A percentile compares a stretch with the other conserved stretches of the same genome.
These are phyloP conservation scores for Campoplex capitator DNA, from an alignment of 2,888 invertebrate species.

Conservation along the genomic window DNA sequence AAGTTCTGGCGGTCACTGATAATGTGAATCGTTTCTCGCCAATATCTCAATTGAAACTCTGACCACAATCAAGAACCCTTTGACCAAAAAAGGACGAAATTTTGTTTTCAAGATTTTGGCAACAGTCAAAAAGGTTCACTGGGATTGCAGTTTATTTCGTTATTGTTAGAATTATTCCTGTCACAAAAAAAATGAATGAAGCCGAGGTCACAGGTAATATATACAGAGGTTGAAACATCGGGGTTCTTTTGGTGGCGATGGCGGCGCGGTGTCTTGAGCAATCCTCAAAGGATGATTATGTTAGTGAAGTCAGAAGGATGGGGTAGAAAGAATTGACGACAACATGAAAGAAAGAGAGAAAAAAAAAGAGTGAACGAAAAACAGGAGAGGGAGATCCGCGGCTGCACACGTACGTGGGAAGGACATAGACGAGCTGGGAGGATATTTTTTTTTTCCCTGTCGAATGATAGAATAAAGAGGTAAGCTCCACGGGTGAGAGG, in stretches of 20 bases:
- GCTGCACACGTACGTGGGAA: slow-evolving; percentile 44
- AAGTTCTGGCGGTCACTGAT: background rate
- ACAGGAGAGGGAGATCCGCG: slow-evolving; percentile 55
- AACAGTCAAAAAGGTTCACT: background rate
- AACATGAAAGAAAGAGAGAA: slow-evolving; percentile 58
- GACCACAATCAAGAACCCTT: background rate
- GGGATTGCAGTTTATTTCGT: background rate
- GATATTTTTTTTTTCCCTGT: background rate
- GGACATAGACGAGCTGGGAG: slow-evolving; percentile 56
- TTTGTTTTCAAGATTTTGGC: background rate
- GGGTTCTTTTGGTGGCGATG: slow-evolving; percentile 72
- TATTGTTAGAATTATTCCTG: background rate
- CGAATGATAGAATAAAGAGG: slow-evolving; percentile 46
- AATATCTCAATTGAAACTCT: background rate
- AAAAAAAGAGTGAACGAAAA: slow-evolving; percentile 46
- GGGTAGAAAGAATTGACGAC: background rate
- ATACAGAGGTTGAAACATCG: slow-evolving; percentile 68
- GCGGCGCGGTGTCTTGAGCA: slow-evolving; percentile 77
- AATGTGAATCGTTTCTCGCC: background rate
- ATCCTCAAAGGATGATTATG: slow-evolving; percentile 79
- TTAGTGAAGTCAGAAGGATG: slow-evolving; percentile 20
- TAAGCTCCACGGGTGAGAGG: slow-evolving; percentile 21
- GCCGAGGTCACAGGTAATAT: background rate
- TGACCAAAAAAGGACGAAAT: background rate
- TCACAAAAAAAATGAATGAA: background rate